Conservation (phyloP, 2,113 vertebrate species). For the Oxyruncus cristatus region DNA sequence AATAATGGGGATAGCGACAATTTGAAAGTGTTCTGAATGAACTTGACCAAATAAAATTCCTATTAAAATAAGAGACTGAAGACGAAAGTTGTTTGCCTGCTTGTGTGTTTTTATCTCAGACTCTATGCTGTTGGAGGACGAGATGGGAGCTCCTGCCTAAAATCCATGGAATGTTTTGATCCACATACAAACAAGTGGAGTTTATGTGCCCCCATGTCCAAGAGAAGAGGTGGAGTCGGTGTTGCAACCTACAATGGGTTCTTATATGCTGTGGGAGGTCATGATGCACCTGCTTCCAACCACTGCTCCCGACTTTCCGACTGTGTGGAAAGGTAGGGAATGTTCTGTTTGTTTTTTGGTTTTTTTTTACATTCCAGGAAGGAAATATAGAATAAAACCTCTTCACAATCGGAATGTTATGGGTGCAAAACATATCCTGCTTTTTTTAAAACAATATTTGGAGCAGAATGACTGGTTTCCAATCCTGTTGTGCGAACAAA, state of each 20-base stretch:
- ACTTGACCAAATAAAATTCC: neutral
- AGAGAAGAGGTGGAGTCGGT: conserved; percentile 90
- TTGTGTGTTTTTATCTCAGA: conserved; percentile 52
- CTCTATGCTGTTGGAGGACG: conserved; percentile 92
- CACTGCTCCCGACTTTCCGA: conserved; percentile 91
- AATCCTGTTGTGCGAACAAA: neutral
- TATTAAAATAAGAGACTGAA: neutral
- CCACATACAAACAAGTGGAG: conserved; percentile 99
- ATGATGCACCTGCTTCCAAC: conserved; percentile 93
- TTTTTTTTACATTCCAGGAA: neutral
- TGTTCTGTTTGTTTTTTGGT: neutral
- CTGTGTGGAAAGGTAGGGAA: conserved; percentile 88
- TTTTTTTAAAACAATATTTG: neutral
- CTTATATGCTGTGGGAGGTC: conserved; percentile 91
- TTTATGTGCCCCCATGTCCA: conserved; percentile 90
- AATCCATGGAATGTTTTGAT: conserved; percentile 96
- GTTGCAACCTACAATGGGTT: conserved; percentile 92
- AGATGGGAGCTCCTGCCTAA: conserved; percentile 94
- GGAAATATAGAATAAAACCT: neutral
- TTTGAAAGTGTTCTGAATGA: neutral
- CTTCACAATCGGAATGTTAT: neutral
- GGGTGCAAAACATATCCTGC: neutral
- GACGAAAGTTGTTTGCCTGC: neutral
- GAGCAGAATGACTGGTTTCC: neutral
- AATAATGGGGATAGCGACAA: neutral